These are phyloP conservation scores for Dione juno DNA, from an alignment of 2,888 invertebrate genomes.

Conservation along the genomic window DNA sequence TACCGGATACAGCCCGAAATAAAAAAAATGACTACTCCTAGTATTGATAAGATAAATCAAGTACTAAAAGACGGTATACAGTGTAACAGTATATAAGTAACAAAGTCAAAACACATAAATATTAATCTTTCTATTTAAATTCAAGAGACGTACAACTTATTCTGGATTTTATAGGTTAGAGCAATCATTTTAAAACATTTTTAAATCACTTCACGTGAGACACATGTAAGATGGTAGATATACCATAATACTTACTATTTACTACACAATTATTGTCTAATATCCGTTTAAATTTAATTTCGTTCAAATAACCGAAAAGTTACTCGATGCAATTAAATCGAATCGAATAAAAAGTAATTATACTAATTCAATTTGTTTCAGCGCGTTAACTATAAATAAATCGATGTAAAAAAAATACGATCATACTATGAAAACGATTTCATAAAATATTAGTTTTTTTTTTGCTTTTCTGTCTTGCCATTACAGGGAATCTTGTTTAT, in stretches of 20 bases:
- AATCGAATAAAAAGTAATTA: not conserved
- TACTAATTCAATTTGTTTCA: not conserved
- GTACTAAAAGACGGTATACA: no score
- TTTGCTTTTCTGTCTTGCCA: no score
- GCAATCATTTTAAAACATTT: not conserved
- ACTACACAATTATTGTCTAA: not conserved
- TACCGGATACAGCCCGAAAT: no score
- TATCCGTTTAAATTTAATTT: not conserved
- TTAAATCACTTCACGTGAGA: not conserved
- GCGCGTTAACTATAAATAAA: not conserved
- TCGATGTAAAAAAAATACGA: not conserved
- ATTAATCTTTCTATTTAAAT: not conserved
- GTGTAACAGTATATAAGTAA: no score
- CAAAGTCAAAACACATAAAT: no score
- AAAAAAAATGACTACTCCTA: no score
- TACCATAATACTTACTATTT: not conserved
- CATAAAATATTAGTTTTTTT: not conserved
- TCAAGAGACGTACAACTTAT: not conserved
- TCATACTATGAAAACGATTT: not conserved
- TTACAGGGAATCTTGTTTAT: no score
- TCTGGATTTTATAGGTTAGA: not conserved
- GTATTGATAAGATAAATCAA: no score
- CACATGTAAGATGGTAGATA: not conserved
- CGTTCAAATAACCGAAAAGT: not conserved
- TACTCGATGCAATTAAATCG: not conserved